Conservation (phyloP, 2,888 invertebrate genomes). For the Smittia sp. region DNA sequence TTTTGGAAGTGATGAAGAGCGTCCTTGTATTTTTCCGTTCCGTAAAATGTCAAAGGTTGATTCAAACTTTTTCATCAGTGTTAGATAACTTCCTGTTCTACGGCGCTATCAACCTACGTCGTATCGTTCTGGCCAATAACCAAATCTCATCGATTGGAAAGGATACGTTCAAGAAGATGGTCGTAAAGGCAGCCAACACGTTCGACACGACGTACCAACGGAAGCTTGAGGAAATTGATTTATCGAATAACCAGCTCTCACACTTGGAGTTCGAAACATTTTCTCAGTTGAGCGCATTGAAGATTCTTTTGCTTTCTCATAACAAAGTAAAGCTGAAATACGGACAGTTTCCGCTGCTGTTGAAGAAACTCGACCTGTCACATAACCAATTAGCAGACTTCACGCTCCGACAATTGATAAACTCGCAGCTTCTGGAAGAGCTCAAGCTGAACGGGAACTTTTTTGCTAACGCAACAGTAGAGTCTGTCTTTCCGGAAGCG, state of each 20-base stretch:
- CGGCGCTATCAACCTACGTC: slow-evolving; percentile 25
- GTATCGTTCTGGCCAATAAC: slow-evolving; percentile 21
- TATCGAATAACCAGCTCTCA: slow-evolving; percentile 19
- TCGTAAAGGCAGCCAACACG: neutral
- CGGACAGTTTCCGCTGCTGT: slow-evolving; percentile 24
- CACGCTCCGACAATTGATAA: neutral
- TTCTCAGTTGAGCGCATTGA: slow-evolving; percentile 25
- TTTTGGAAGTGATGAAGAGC: neutral
- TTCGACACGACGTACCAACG: slow-evolving; percentile 27
- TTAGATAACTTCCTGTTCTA: slow-evolving; percentile 33
- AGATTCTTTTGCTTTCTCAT: neutral
- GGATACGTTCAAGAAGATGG: slow-evolving; percentile 37
- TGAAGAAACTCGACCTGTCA: slow-evolving; percentile 25
- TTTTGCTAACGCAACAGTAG: neutral
- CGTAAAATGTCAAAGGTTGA: neutral
- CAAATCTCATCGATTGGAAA: slow-evolving; percentile 23
- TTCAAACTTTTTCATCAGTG: neutral
- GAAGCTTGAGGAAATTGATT: slow-evolving; percentile 34
- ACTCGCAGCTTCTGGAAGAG: slow-evolving; percentile 30
- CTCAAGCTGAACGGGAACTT: slow-evolving; percentile 35
- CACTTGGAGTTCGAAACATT: slow-evolving; percentile 26
- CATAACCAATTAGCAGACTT: slow-evolving; percentile 28
- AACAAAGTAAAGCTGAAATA: slow-evolving; percentile 19
- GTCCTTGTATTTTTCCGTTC: neutral
- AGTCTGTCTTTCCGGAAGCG: slow-evolving; percentile 25